Percentiles rank a stretch among this genome's conserved stretches.
These are phyloP conservation scores for Danio albolineatus DNA, from an alignment of 2,797 vertebrate species.

Conservation along the genomic window DNA sequence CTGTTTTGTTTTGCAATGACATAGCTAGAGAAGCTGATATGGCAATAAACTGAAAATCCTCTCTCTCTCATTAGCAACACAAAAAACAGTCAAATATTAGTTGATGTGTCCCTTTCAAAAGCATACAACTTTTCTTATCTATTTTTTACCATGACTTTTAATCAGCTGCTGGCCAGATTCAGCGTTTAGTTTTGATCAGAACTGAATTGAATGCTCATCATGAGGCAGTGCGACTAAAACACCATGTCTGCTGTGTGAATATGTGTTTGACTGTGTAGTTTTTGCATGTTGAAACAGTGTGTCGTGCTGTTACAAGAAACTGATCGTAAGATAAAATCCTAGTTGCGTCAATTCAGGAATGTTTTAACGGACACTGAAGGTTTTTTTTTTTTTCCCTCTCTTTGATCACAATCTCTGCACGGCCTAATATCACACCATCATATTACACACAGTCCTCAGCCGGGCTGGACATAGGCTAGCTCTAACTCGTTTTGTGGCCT, in stretches of 20 bases:
- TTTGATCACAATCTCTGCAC: conserved; percentile 11
- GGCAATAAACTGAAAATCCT: too few species aligned
- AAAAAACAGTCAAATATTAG: too few species aligned
- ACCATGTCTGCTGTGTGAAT: conserved; percentile 59
- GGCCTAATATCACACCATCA: conserved; percentile 8
- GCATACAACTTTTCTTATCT: too few species aligned
- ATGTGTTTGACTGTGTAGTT: conserved; percentile 51
- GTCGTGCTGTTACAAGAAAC: conserved; percentile 59
- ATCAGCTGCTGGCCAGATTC: neutral
- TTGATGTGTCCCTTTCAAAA: neutral
- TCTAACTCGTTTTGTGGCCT: neutral
- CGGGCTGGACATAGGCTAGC: neutral
- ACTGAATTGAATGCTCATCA: neutral
- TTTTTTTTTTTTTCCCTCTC: neutral
- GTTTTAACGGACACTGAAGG: conserved; percentile 44
- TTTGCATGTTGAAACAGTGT: conserved; percentile 72
- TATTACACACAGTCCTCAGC: conserved; percentile 10
- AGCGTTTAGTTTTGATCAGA: neutral
- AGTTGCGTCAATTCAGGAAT: conserved; percentile 61
- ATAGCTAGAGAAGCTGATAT: too few species aligned
- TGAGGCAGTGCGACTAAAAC: conserved; percentile 58
- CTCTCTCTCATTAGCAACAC: too few species aligned
- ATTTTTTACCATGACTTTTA: neutral
- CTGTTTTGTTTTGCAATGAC: too few species aligned
- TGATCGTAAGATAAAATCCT: conserved; percentile 53